phyloP scores from a whole-genome alignment of 2,888 invertebrate species.

The Ophraella communa region DNA sequence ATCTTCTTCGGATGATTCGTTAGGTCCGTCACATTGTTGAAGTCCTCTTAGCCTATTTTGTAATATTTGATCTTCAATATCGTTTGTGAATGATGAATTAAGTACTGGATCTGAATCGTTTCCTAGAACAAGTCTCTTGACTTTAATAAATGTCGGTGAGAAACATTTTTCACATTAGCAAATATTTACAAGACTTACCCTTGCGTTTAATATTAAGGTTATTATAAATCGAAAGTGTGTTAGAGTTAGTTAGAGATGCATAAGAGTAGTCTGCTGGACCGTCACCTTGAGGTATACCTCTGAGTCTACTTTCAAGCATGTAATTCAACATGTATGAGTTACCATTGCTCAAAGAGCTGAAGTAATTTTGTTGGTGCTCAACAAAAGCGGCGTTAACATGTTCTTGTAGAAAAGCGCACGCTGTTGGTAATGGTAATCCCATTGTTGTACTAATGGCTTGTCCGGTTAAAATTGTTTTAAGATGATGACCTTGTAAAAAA shows the following conservation, averaged over 20 bases:
- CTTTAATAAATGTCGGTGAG: no score
- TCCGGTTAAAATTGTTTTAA: slow-evolving; percentile 78
- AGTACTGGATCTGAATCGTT: slow-evolving; percentile 15
- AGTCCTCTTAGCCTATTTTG: slow-evolving; percentile 28
- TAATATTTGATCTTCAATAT: slow-evolving; percentile 14
- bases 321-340: slow-evolving; percentile 14
- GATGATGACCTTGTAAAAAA: slow-evolving; percentile 66
- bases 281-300: slow-evolving; percentile 8
- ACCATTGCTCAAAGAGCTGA: slow-evolving; percentile 29
- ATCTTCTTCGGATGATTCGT: slow-evolving; percentile 69
- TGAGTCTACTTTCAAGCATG: slow-evolving; percentile 7
- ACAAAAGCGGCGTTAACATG: slow-evolving; percentile 80
- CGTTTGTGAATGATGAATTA: slow-evolving; percentile 14
- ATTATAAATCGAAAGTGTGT: background rate
- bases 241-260: slow-evolving; percentile 10
- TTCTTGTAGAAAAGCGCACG: slow-evolving; percentile 82
- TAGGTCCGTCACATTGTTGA: slow-evolving; percentile 64
- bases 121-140: background rate
- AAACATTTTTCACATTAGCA: background rate
- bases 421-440: slow-evolving; percentile 80
- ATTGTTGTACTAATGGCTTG: slow-evolving; percentile 89
- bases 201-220: background rate
- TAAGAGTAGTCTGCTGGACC: slow-evolving; percentile 11
- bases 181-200: slow-evolving; percentile 1
- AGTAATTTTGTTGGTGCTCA: slow-evolving; percentile 46